Evolutionary conservation across 2,113 vertebrate genomes (phyloP).

Genomic region (Percina caprodes): DNA sequence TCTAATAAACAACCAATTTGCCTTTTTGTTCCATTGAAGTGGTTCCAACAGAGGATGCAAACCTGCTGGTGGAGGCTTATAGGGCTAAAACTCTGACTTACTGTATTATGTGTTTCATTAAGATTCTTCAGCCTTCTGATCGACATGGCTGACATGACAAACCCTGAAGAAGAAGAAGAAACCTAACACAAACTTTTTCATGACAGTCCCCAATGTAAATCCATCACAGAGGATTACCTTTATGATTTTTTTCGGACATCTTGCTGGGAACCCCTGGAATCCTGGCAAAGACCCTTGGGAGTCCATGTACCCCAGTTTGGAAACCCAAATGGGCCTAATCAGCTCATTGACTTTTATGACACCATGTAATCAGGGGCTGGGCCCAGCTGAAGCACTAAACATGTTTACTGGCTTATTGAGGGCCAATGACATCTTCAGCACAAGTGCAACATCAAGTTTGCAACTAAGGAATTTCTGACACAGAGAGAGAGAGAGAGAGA

Average conservation of each 20-base stretch:
- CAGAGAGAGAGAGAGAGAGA: constrained; percentile 19
- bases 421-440: constrained; percentile 34
- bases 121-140: neutral
- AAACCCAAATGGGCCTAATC: constrained; percentile 37
- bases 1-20: constrained; percentile 9
- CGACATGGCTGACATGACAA: neutral
- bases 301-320: constrained; percentile 55
- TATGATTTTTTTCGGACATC: constrained; percentile 4
- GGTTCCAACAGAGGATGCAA: neutral
- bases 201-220: neutral
- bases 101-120: neutral
- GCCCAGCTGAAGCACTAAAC: constrained; percentile 4
- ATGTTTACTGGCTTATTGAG: neutral
- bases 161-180: neutral
- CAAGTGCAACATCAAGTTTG: constrained; percentile 48
- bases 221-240: neutral
- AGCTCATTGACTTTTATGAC: constrained; percentile 42
- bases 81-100: neutral
- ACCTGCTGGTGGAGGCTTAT: constrained; percentile 3
- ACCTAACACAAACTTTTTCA: neutral
- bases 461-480: constrained; percentile 38
- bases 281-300: constrained; percentile 55
- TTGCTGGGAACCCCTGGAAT: constrained; percentile 20
- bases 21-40: neutral
- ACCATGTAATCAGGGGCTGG: neutral